Conservation (phyloP, 2,113 vertebrate species). For the Ptilorrhoa leucosticta region DNA sequence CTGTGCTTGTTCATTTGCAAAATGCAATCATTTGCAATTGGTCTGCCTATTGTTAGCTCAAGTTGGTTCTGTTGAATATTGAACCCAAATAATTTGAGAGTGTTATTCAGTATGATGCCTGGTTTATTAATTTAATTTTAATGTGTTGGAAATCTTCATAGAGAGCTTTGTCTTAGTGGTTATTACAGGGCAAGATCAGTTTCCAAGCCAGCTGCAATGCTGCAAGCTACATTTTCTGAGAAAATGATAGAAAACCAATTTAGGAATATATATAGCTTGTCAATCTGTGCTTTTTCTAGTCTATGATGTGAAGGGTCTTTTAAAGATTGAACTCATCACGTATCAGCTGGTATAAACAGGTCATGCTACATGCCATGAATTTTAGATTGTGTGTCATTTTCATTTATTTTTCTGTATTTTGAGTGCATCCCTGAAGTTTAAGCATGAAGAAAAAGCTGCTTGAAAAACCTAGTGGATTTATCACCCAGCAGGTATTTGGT, state of each 20-base stretch:
- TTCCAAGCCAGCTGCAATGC: background rate
- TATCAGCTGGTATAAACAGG: background rate
- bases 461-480: conserved; percentile 43
- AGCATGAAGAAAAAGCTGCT: background rate
- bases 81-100: conserved; percentile 2
- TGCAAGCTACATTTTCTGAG: background rate
- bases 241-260: background rate
- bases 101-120: background rate
- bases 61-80: conserved; percentile 1
- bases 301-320: background rate
- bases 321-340: background rate
- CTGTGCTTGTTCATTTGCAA: conserved; percentile 20
- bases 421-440: conserved; percentile 4
- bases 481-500: conserved; percentile 34
- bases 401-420: conserved; percentile 33
- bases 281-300: background rate
- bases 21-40: conserved; percentile 12
- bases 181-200: background rate
- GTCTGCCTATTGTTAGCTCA: background rate
- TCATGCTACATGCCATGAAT: background rate
- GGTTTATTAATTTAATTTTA: background rate
- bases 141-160: background rate
- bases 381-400: conserved; percentile 16
- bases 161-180: background rate
- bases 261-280: conserved; percentile 12